Conservation (phyloP, 2,797 vertebrate genomes). For the Melanotaenia boesemani region DNA sequence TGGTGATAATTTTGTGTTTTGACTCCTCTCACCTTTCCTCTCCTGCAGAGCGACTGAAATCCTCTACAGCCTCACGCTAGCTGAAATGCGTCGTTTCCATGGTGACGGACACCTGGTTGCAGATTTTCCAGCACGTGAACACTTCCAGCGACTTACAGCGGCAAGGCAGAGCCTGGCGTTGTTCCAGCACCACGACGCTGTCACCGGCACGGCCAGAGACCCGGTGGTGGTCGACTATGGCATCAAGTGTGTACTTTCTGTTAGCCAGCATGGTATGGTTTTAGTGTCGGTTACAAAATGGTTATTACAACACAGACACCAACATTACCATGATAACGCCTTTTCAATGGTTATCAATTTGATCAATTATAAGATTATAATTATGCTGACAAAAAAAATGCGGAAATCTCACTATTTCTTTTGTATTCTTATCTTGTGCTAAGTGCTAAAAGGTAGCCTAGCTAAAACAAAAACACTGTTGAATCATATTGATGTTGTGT, state of each 20-base stretch:
- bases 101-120: constrained; percentile 55
- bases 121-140: constrained; percentile 82
- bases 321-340: no score
- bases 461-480: no score
- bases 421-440: no score
- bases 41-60: constrained; percentile 89
- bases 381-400: no score
- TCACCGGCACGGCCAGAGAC: constrained; percentile 91
- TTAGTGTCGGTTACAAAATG: no score
- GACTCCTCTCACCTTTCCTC: background rate
- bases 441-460: no score
- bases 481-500: no score
- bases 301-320: background rate
- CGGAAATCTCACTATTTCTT: no score
- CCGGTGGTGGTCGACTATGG: constrained; percentile 94
- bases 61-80: constrained; percentile 88
- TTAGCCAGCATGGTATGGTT: background rate
- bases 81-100: constrained; percentile 80
- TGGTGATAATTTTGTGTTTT: no score
- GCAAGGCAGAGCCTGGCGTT: constrained; percentile 89
- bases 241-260: constrained; percentile 81
- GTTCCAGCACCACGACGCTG: constrained; percentile 95
- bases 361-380: no score
- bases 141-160: constrained; percentile 83
- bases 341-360: no score